Percentiles rank a stretch among this genome's conserved stretches.
These are phyloP conservation scores for Atlantisia rogersi DNA, from an alignment of 2,113 vertebrate species.

Conservation along the genomic window DNA sequence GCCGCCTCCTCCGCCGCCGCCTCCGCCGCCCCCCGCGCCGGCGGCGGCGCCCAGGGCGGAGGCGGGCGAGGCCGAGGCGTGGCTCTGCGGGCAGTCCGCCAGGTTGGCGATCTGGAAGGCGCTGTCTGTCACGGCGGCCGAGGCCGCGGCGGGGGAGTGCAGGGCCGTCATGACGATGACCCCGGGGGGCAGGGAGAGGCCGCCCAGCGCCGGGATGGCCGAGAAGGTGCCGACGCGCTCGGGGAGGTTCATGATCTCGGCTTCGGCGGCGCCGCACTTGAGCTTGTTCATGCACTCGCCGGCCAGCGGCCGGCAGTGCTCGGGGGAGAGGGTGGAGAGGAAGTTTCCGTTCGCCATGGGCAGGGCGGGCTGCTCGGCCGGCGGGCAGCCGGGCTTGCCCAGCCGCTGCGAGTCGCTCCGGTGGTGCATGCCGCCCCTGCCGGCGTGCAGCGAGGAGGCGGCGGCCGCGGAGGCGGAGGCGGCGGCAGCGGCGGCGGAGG, in stretches of 20 bases:
- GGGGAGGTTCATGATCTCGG: conserved; percentile 96
- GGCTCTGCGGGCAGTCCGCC: conserved; percentile 97
- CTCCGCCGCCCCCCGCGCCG: conserved; percentile 23
- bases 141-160: conserved; percentile 93
- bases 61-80: conserved; percentile 84
- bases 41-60: conserved; percentile 74
- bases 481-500: neutral
- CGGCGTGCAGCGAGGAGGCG: conserved; percentile 72
- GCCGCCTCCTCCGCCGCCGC: neutral
- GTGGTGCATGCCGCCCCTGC: conserved; percentile 91
- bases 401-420: conserved; percentile 92
- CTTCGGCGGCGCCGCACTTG: conserved; percentile 94
- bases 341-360: conserved; percentile 97
- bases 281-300: conserved; percentile 98
- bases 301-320: conserved; percentile 95
- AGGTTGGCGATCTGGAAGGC: conserved; percentile 98
- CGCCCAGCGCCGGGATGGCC: conserved; percentile 93
- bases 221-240: conserved; percentile 97
- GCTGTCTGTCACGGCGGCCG: conserved; percentile 95
- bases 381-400: conserved; percentile 89
- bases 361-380: conserved; percentile 86
- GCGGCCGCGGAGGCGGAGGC: conserved; percentile 11
- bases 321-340: conserved; percentile 91
- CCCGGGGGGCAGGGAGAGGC: conserved; percentile 95
- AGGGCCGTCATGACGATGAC: conserved; percentile 99